phyloP scores from a whole-genome alignment of 2,113 vertebrate species.

The Callipepla squamata region DNA sequence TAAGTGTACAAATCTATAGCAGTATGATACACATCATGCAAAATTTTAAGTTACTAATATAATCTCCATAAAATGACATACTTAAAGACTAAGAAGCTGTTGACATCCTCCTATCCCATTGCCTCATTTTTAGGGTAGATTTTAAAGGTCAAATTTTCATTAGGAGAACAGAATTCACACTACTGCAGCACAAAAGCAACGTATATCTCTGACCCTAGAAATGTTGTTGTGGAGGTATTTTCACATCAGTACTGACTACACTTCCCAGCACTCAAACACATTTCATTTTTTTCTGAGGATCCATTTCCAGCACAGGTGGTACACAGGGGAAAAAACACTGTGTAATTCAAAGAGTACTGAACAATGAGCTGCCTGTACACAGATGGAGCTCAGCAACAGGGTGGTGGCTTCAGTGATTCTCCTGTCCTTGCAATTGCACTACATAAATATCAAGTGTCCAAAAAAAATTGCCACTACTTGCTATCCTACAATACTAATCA shows the following conservation, averaged over 20 bases:
- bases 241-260: fast-evolving
- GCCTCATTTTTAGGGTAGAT: background rate
- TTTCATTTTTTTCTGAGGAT: background rate
- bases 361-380: fast-evolving
- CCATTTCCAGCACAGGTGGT: background rate
- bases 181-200: background rate
- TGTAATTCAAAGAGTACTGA: background rate
- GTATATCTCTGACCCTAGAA: background rate
- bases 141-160: background rate
- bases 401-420: background rate
- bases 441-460: fast-evolving
- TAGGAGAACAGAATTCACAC: background rate
- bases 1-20: background rate
- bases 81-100: background rate
- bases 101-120: background rate
- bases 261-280: background rate
- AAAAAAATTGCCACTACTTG: fast-evolving
- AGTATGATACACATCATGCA: background rate
- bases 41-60: background rate
- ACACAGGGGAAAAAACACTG: fast-evolving
- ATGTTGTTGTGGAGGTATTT: background rate
- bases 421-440: background rate
- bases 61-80: background rate
- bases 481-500: background rate
- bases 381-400: background rate